phyloP scores from a whole-genome alignment of 2,888 invertebrate genomes.

The Eudasyphora cyanicolor region DNA sequence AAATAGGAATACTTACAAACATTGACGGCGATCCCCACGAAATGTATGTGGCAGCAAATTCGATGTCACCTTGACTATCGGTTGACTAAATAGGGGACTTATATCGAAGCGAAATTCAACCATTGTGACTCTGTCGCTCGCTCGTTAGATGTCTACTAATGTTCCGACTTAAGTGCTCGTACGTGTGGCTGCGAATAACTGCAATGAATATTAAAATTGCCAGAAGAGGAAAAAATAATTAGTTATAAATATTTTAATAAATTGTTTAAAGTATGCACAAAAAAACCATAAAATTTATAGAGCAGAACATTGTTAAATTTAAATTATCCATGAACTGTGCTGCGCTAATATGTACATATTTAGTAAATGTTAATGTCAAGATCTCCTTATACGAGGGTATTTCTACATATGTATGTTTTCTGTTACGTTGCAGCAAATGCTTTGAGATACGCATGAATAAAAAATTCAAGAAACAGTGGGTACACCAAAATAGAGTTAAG shows the following conservation, averaged over 20 bases:
- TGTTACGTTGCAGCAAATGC: background rate
- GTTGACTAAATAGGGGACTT: conserved; percentile 81
- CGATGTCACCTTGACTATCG: conserved; percentile 81
- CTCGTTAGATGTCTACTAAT: no score
- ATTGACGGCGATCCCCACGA: conserved; percentile 81
- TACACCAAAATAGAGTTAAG: background rate
- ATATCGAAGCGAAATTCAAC: conserved; percentile 83
- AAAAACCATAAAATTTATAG: background rate
- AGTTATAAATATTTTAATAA: background rate
- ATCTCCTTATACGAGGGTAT: conserved; percentile 23
- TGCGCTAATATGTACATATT: no score
- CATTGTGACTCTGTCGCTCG: conserved; percentile 68
- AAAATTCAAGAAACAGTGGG: background rate
- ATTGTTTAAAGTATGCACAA: background rate
- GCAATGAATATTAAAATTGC: conserved; percentile 45
- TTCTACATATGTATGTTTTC: background rate
- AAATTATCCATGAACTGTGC: conserved; percentile 16
- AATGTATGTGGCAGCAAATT: conserved; percentile 82
- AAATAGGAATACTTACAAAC: conserved; percentile 77
- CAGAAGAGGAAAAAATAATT: background rate
- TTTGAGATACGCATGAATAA: background rate
- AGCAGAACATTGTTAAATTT: conserved; percentile 2
- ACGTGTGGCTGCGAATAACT: conserved; percentile 46
- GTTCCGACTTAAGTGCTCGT: conserved; percentile 36
- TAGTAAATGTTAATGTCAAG: conserved; percentile 26